Evolutionary conservation across 1,140 invertebrate genomes (phyloP).

Genomic region (Lethrus apterus): DNA sequence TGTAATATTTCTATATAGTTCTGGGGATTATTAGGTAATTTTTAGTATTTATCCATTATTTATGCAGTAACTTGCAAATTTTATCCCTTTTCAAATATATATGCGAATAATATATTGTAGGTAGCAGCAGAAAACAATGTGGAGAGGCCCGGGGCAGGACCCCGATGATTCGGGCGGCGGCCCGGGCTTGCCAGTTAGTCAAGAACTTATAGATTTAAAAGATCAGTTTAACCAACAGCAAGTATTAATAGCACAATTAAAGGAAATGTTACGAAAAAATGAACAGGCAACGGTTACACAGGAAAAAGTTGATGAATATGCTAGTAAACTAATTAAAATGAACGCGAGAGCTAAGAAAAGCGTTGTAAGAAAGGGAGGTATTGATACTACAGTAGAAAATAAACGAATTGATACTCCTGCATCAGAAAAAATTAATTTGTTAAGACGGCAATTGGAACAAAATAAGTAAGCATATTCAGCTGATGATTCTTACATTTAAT

Average conservation of each 20-base stretch:
- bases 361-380: constrained; percentile 22
- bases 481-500: constrained; percentile 7
- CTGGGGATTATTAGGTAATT: too few species aligned
- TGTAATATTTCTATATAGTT: too few species aligned
- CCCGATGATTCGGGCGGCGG: constrained; percentile 27
- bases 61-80: too few species aligned
- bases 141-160: constrained; percentile 30
- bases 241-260: constrained; percentile 36
- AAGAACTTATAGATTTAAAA: constrained; percentile 35
- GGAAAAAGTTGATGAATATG: constrained; percentile 40
- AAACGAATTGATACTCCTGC: constrained; percentile 34
- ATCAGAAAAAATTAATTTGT: constrained; percentile 44
- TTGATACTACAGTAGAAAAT: constrained; percentile 15
- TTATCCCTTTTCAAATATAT: too few species aligned
- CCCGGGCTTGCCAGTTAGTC: constrained; percentile 14
- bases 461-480: constrained; percentile 36
- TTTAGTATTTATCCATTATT: too few species aligned
- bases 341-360: constrained; percentile 33
- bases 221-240: constrained; percentile 39
- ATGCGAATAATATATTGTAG: too few species aligned
- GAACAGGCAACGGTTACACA: constrained; percentile 35
- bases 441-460: constrained; percentile 46
- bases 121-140: too few species aligned
- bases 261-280: constrained; percentile 39
- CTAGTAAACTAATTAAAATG: constrained; percentile 34